These are phyloP conservation scores for Trichoplusia ni DNA, from an alignment of 1,140 invertebrate genomes.

Conservation along the genomic window DNA sequence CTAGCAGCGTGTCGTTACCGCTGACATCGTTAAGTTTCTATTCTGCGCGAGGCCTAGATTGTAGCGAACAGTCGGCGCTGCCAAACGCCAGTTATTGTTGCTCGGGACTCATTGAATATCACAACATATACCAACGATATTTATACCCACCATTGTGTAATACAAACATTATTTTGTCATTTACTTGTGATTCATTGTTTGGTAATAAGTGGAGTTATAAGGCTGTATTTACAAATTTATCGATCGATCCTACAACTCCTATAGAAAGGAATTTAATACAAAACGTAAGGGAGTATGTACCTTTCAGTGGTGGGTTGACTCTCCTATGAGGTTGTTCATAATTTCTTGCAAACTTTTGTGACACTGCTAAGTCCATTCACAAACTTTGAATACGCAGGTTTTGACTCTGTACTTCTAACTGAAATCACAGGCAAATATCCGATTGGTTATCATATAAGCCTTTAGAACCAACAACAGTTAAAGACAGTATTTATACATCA, in stretches of 20 bases:
- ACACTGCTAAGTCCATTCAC: no score
- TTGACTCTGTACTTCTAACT: no score
- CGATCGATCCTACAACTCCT: not conserved
- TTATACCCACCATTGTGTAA: conserved; percentile 3
- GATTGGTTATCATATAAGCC: no score
- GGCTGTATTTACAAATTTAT: not conserved
- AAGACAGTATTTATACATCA: no score
- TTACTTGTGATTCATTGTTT: not conserved
- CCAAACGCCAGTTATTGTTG: conserved; percentile 24
- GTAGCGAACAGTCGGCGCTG: not conserved
- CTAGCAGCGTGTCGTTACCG: not conserved
- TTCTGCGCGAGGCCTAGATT: conserved; percentile 15
- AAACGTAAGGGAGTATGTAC: no score
- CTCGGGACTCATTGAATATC: not conserved
- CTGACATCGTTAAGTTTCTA: conserved; percentile 28
- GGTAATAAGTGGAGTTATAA: not conserved
- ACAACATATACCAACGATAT: not conserved
- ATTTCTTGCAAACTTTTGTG: no score
- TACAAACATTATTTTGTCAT: not conserved
- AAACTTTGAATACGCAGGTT: no score
- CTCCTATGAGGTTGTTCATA: no score
- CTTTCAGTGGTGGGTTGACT: no score
- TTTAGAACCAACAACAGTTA: no score
- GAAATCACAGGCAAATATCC: no score
- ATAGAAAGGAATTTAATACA: not conserved